Percentiles rank a stretch among this genome's conserved stretches.
These are phyloP conservation scores for Sphaeramia orbicularis DNA, from an alignment of 2,797 vertebrate genomes.

Conservation along the genomic window DNA sequence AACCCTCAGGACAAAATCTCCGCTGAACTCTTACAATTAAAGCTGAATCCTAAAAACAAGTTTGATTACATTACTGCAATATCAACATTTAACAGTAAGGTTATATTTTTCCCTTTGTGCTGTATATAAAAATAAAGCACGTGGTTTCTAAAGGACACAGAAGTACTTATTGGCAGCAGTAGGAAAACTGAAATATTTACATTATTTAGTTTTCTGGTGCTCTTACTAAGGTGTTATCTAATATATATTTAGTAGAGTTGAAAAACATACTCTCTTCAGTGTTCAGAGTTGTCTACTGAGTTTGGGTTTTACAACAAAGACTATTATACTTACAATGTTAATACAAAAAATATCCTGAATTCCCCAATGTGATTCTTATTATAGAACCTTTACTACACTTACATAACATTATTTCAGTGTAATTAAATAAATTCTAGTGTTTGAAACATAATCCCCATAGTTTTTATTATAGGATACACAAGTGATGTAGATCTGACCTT, in stretches of 20 bases:
- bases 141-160: background rate
- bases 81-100: background rate
- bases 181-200: background rate
- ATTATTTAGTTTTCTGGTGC: no score
- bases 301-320: no score
- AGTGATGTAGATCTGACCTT: background rate
- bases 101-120: fast-evolving
- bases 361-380: no score
- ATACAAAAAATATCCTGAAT: no score
- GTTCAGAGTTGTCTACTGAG: no score
- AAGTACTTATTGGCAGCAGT: background rate
- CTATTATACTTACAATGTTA: no score
- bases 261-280: no score
- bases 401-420: background rate
- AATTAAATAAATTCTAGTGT: background rate
- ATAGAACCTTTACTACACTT: no score
- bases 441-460: background rate
- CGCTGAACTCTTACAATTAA: background rate
- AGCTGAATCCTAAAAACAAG: conserved; percentile 7
- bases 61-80: conserved; percentile 1
- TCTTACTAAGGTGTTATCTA: no score
- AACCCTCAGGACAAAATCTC: background rate
- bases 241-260: no score
- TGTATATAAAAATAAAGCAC: background rate
- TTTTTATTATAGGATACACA: background rate